These are phyloP conservation scores for Dromaius novaehollandiae DNA, from an alignment of 2,113 vertebrate species.

Conservation along the genomic window DNA sequence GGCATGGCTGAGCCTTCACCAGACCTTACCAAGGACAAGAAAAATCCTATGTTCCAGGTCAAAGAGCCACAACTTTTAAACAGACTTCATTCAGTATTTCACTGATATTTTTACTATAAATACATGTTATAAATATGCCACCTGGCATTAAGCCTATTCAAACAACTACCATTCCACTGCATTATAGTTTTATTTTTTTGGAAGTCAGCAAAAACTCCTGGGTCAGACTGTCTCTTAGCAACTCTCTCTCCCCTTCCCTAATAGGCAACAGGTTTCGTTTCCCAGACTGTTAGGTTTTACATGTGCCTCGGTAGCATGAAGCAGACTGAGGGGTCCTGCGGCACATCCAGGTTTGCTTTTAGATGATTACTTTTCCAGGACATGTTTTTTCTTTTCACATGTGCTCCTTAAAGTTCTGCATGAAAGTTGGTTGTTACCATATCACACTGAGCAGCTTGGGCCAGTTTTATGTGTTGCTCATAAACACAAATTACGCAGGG, in stretches of 20 bases:
- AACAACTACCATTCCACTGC: not conserved
- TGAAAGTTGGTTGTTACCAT: not conserved
- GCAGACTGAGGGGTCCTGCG: not conserved
- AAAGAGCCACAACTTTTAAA: conserved; percentile 3
- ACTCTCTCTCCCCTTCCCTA: not conserved
- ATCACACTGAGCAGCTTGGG: not conserved
- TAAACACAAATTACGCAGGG: rapidly evolving
- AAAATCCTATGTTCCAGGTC: conserved; percentile 32
- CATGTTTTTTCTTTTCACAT: not conserved
- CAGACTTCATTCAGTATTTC: not conserved
- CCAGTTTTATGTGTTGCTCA: not conserved
- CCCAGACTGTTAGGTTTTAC: not conserved
- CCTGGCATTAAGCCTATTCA: conserved; percentile 11
- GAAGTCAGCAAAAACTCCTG: not conserved
- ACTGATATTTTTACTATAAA: conserved; percentile 35
- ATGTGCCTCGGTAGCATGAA: not conserved
- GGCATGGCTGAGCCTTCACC: not conserved
- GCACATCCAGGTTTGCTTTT: not conserved
- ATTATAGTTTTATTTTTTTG: not conserved
- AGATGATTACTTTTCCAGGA: not conserved
- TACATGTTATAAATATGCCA: not conserved
- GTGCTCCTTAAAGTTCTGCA: not conserved
- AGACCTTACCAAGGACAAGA: conserved; percentile 15
- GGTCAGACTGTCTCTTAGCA: not conserved
- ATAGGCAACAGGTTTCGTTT: not conserved